Conservation (phyloP, 2,888 invertebrate species). For the Rhagophthalmus giganteus region DNA sequence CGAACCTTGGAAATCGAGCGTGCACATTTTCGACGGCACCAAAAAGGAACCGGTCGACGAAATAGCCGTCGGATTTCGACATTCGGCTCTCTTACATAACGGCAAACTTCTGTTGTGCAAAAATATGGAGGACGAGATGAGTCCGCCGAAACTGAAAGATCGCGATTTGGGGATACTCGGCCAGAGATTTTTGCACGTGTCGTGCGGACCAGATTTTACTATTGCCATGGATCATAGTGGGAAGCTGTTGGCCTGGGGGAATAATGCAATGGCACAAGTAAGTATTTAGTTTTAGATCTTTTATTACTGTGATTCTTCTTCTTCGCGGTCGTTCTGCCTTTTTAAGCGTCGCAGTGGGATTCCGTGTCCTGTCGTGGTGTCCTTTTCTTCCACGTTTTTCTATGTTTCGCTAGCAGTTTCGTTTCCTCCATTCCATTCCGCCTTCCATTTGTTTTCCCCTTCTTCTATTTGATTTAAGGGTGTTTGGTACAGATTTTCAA, state of each 20-base stretch:
- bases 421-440: too few relatives aligned
- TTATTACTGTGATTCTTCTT: neutral
- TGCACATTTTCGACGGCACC: constrained; percentile 49
- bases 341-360: neutral
- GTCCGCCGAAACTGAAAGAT: constrained; percentile 65
- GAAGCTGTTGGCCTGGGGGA: constrained; percentile 76
- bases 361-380: too few relatives aligned
- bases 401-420: too few relatives aligned
- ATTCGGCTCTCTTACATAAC: constrained; percentile 60
- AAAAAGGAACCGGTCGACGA: constrained; percentile 39
- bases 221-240: constrained; percentile 69
- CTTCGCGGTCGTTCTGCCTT: neutral
- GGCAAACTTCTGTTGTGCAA: constrained; percentile 71
- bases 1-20: constrained; percentile 49
- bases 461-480: too few relatives aligned
- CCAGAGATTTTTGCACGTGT: constrained; percentile 56
- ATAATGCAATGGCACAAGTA: constrained; percentile 68
- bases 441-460: too few relatives aligned
- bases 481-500: too few relatives aligned
- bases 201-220: constrained; percentile 78
- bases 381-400: too few relatives aligned
- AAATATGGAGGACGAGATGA: constrained; percentile 88
- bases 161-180: constrained; percentile 45
- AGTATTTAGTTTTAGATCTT: constrained; percentile 14
- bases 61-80: constrained; percentile 76